These are phyloP conservation scores for Mesitornis unicolor DNA, from an alignment of 2,113 vertebrate genomes.

Conservation along the genomic window DNA sequence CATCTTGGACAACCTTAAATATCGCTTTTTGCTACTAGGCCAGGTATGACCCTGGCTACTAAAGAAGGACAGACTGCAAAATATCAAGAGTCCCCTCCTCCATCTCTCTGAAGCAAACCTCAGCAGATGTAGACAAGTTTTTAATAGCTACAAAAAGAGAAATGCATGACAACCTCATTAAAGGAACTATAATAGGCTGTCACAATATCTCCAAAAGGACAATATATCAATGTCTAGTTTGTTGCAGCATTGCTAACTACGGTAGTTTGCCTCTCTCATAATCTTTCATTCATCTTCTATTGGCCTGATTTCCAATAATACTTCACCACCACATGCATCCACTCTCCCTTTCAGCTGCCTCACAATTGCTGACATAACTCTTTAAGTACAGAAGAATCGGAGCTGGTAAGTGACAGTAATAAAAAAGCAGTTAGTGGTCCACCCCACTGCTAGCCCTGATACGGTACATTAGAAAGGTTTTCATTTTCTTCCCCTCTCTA, in stretches of 20 bases:
- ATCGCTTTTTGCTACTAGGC: neutral
- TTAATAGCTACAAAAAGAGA: conserved; percentile 78
- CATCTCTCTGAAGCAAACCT: conserved; percentile 53
- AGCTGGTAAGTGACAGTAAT: conserved; percentile 80
- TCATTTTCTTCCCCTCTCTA: conserved; percentile 65
- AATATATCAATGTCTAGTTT: conserved; percentile 77
- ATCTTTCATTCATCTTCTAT: conserved; percentile 71
- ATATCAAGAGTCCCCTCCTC: neutral
- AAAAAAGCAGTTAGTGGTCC: conserved; percentile 83
- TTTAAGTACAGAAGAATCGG: conserved; percentile 74
- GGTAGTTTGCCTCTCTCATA: conserved; percentile 58
- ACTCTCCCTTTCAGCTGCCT: conserved; percentile 78
- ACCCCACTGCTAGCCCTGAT: conserved; percentile 78
- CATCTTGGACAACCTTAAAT: neutral
- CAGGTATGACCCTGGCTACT: neutral
- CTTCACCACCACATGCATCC: conserved; percentile 71
- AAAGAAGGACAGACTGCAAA: neutral
- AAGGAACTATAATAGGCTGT: conserved; percentile 69
- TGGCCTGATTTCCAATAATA: conserved; percentile 71
- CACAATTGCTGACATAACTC: conserved; percentile 78
- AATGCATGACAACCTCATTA: conserved; percentile 81
- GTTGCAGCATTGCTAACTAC: conserved; percentile 59
- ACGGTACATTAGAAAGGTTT: conserved; percentile 85
- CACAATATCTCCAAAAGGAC: conserved; percentile 69
- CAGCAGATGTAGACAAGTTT: conserved; percentile 79